Base-by-base conservation (phyloP, 2,113 vertebrate genomes). In the Sciurus niger region DNA sequence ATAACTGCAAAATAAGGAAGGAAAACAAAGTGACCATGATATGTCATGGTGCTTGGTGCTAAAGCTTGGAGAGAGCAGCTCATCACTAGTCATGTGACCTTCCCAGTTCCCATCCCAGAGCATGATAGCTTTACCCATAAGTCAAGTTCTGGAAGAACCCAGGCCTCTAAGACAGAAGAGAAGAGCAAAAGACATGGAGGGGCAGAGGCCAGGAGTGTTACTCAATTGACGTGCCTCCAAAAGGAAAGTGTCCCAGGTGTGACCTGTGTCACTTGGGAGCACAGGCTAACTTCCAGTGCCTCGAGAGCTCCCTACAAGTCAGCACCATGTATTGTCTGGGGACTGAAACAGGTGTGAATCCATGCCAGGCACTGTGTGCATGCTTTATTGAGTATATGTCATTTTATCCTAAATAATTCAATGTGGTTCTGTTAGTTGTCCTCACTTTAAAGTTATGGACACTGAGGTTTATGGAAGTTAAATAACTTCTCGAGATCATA, bases 241-340 rank as follows among this genome's bases (percentile, higher is more conserved):
- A 0, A 7, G 8, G 30, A 90, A 51, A 53, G 25, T 18, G 24
- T 30, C 1, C 0, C 6, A 12, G 25, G 32, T 51, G 28, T 53
- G 58, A 8, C n/a, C 74, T 8, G 20, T 34, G 79, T 25, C 63
- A 1, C 0, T 32, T 53, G 17, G 12, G 46, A 0, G 10, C 20
- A 12, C 0, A 1, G 34, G 28, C 51, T 46, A 13, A 32, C 4
- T 65, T 53, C n/a, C 22, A 2, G 2, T 4, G 12, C 63, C n/a
- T 28, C 2, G 20, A 20, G 48, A 67, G n/a, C n/a, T 95, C 43
- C 58, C 37, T 70, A 3, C 65, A 40, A 25, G 43, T 43, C 8
- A 4, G 48, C 1, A 16, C 43, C 48, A 0, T 24, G 2, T n/a
- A 3, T 72, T 9, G 51, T 12, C 37, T 65, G 80, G 65, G 13